Conservation (phyloP, 1,140 invertebrate genomes). For the Globodera ellingtonae region DNA sequence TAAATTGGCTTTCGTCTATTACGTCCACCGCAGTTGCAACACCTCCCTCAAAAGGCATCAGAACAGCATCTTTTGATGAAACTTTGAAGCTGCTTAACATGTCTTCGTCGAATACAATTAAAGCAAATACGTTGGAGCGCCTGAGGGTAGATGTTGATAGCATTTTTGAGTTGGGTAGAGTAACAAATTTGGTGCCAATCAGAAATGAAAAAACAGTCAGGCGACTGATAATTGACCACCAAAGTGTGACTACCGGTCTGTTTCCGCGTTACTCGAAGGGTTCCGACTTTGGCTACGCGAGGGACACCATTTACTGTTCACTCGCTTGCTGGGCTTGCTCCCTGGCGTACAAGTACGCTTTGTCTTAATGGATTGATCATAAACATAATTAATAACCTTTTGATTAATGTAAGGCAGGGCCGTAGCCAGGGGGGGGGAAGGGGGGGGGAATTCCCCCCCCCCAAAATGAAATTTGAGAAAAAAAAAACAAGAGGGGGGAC, state of each 20-base stretch:
- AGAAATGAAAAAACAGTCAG: constrained; percentile 74
- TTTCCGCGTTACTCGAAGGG: constrained; percentile 87
- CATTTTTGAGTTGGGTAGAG: neutral
- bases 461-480: no score
- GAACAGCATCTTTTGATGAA: no score
- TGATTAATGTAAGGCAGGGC: neutral
- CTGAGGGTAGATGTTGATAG: neutral
- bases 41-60: no score
- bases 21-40: no score
- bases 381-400: neutral
- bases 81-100: neutral
- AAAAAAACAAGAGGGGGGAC: no score
- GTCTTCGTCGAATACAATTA: neutral
- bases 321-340: constrained; percentile 90
- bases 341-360: constrained; percentile 81
- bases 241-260: constrained; percentile 89
- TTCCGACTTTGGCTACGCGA: constrained; percentile 78
- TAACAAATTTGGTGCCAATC: neutral
- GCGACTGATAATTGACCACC: constrained; percentile 83
- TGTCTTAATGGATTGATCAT: neutral
- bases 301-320: constrained; percentile 95
- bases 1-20: neutral
- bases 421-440: no score
- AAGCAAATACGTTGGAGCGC: neutral
- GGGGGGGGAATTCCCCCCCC: no score